Percentiles rank a stretch among this genome's conserved stretches.
Conservation (phyloP, 2,888 invertebrate genomes). For the Erpobdella octoculata region DNA sequence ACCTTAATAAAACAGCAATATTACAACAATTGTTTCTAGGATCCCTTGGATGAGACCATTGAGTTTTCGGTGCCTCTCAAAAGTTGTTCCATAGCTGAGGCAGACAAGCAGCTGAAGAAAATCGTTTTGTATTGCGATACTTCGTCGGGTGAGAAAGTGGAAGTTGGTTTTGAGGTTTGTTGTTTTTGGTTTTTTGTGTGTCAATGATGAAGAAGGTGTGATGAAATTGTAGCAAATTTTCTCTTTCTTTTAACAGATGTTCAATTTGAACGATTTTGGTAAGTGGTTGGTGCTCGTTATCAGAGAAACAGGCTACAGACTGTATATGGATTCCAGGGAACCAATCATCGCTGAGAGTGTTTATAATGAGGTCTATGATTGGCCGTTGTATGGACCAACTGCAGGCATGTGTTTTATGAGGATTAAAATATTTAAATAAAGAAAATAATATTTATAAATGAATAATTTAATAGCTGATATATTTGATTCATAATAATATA, state of each 20-base stretch:
- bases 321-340: neutral
- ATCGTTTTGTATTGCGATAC: neutral
- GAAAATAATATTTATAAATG: too few relatives aligned
- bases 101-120: neutral
- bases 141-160: neutral
- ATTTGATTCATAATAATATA: too few relatives aligned
- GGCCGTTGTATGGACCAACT: neutral
- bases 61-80: neutral
- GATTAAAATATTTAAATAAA: too few relatives aligned
- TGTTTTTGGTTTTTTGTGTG: too few relatives aligned
- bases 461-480: too few relatives aligned
- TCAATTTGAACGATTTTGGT: neutral
- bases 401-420: neutral
- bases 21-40: too few relatives aligned
- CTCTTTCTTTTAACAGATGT: neutral
- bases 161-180: neutral
- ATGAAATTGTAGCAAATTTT: neutral
- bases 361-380: neutral
- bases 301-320: neutral
- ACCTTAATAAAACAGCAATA: too few relatives aligned
- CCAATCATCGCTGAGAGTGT: neutral
- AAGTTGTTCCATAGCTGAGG: neutral
- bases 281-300: constrained; percentile 13
- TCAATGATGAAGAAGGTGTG: too few relatives aligned
- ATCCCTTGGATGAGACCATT: neutral